Evolutionary conservation across 2,113 vertebrate genomes (phyloP).

Genomic region (Cinclus mexicanus): DNA sequence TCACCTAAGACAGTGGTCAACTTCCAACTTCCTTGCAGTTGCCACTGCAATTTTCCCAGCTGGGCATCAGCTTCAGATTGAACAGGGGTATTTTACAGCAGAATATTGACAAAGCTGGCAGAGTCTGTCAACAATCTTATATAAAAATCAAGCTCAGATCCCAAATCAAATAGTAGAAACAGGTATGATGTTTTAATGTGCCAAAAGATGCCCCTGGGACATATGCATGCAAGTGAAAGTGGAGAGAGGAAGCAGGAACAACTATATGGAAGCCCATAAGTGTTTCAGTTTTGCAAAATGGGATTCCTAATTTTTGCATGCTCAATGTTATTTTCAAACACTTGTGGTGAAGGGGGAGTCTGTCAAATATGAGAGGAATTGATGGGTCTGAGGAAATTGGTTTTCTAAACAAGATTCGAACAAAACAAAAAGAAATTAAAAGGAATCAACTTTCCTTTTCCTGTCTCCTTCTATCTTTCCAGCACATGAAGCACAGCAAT

Average conservation of each 20-base stretch:
- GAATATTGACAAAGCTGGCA: not conserved
- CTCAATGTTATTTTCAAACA: not conserved
- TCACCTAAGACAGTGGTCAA: not conserved
- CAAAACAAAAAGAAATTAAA: not conserved
- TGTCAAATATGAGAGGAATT: not conserved
- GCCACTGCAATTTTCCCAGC: not conserved
- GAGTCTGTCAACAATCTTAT: not conserved
- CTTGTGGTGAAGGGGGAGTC: not conserved
- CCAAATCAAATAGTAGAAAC: not conserved
- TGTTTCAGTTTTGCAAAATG: not conserved
- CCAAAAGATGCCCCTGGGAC: not conserved
- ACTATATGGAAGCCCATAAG: not conserved
- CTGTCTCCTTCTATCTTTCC: not conserved
- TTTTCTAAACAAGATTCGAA: not conserved
- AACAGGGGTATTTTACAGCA: not conserved
- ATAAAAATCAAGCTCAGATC: not conserved
- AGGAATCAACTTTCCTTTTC: not conserved
- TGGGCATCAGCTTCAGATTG: not conserved
- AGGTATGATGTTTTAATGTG: not conserved
- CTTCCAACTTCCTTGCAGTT: not conserved
- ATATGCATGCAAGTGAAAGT: not conserved
- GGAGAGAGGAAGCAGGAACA: not conserved
- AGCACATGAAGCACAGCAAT: not conserved
- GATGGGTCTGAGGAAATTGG: not conserved
- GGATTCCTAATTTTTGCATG: not conserved